phyloP scores from a whole-genome alignment of 2,888 invertebrate genomes.

The Hypomecis punctinalis region DNA sequence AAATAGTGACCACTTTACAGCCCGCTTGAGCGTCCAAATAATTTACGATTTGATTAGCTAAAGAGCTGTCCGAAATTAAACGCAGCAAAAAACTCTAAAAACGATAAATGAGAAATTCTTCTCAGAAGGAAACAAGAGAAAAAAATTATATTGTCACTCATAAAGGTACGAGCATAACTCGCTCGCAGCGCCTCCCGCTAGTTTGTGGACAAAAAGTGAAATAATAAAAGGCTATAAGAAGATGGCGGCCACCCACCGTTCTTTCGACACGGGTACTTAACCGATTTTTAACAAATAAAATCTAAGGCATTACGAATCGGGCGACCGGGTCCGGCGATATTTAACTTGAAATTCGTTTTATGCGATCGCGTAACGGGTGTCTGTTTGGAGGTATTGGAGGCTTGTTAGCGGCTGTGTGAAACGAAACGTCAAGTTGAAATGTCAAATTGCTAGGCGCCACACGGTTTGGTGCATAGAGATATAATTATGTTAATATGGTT shows the following conservation, averaged over 20 bases:
- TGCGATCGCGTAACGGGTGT: constrained; percentile 25
- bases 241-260: constrained; percentile 82
- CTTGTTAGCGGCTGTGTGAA: constrained; percentile 25
- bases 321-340: constrained; percentile 68
- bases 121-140: constrained; percentile 67
- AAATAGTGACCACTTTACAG: constrained; percentile 73
- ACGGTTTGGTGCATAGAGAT: no score
- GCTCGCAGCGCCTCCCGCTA: constrained; percentile 80
- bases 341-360: constrained; percentile 70
- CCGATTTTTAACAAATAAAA: constrained; percentile 86
- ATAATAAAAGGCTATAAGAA: constrained; percentile 81
- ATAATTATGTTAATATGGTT: no score
- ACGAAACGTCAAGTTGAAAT: not conserved
- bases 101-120: constrained; percentile 70
- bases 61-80: constrained; percentile 71
- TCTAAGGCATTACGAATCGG: constrained; percentile 84
- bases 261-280: constrained; percentile 85
- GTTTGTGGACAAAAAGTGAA: constrained; percentile 75
- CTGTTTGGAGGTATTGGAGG: constrained; percentile 44
- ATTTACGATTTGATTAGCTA: constrained; percentile 81
- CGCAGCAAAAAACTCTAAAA: constrained; percentile 52
- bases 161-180: constrained; percentile 69
- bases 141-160: constrained; percentile 80
- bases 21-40: constrained; percentile 55
- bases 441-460: not conserved